Evolutionary conservation across 2,888 invertebrate species (phyloP), one percentile per base, ranked within the genome.

Genomic region (Sesia apiformis): DNA sequence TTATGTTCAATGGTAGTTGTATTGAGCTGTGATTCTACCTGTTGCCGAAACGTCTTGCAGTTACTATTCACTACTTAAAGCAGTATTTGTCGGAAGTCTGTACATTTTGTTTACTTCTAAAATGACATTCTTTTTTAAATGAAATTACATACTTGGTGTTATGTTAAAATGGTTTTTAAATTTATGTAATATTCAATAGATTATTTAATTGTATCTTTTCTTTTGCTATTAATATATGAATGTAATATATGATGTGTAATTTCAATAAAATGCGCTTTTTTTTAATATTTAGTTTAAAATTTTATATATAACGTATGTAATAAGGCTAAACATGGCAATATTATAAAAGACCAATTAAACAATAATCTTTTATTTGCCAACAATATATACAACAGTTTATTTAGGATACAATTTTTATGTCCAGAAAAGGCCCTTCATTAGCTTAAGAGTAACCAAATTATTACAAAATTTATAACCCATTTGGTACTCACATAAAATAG

Each of bases 221-320:
- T 75, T 85, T 86, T 84, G 86, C 87, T 84, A 84, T 80, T 80
- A 83, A 83, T 87, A 84, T 87, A 85, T 86, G 86, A 88, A 81
- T 88, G 88, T 89, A 88, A 88, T 86, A 87, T 88, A 88, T 81
- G 77, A 74, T 81, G 87, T 88, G 86, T 89, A 87, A 88, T 88
- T 89, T 87, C 84, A 89, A 86, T 89, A 88, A 89, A 88, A 77
- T 78, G 78, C 84, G 89, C 88, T 89, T 89, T 89, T 89, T 80
- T 85, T 80, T 68, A 76, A 67, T 61, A 57, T 42, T 49, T 54
- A 56, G 57, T 60, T 59, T 65, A 64, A 63, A 53, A 62, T 67
- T 63, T 56, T 56, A 52, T 53, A 57, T 51, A 57, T 41, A 58
- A 53, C 57, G 43, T 4, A 58, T 55, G 6, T 51, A 55, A 53